A percentile compares a stretch with the other conserved stretches of the same genome.
Conservation (phyloP, 2,113 vertebrate species). For the Serinus canaria region DNA sequence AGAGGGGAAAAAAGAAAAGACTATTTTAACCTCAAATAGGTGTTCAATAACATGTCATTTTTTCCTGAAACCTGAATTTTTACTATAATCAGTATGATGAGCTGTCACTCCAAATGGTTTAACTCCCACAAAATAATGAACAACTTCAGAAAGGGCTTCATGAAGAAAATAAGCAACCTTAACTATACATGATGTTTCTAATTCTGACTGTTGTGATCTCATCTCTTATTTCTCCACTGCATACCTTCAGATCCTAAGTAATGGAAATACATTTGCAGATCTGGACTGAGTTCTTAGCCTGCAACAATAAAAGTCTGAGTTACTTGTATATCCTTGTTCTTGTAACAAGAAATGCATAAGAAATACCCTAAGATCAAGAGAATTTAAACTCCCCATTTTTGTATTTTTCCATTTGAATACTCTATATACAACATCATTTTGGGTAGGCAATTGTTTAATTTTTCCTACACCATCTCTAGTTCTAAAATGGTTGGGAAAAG, state of each 20-base stretch:
- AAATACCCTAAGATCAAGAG: not conserved
- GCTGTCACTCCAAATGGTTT: not conserved
- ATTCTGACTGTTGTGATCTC: constrained; percentile 15
- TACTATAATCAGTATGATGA: not conserved
- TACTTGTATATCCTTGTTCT: not conserved
- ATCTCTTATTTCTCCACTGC: constrained; percentile 5
- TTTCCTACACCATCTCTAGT: not conserved
- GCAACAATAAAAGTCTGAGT: not conserved
- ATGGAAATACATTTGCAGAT: constrained; percentile 9
- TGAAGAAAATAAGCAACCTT: not conserved
- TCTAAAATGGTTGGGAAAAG: not conserved
- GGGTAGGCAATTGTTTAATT: not conserved
- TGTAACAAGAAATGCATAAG: not conserved
- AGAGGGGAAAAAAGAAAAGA: not conserved
- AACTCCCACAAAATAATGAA: constrained; percentile 14
- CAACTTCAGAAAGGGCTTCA: not conserved
- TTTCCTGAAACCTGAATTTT: not conserved
- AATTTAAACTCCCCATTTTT: not conserved
- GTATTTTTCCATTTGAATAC: not conserved
- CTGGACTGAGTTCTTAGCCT: not conserved
- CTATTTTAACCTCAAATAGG: not conserved
- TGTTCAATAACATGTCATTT: not conserved
- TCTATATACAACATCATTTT: not conserved
- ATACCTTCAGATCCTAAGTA: constrained; percentile 11
- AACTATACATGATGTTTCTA: constrained; percentile 1